phyloP scores from a whole-genome alignment of 2,113 vertebrate genomes.

The Mugil cephalus region DNA sequence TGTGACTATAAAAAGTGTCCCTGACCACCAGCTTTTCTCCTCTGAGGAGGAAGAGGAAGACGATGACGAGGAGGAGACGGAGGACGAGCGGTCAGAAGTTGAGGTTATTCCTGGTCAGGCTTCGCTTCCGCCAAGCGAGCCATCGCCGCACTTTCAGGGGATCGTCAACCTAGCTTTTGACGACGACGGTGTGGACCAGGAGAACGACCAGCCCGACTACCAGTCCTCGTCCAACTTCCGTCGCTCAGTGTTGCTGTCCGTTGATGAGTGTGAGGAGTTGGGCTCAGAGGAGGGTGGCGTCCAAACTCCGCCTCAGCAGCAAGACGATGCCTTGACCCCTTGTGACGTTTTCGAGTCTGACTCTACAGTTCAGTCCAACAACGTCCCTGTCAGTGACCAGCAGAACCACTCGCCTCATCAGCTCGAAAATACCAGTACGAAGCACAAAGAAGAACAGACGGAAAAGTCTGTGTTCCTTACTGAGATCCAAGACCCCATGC shows the following conservation, averaged over 20 bases:
- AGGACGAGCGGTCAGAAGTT: constrained; percentile 88
- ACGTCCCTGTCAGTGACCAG: constrained; percentile 65
- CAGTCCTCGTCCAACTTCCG: constrained; percentile 88
- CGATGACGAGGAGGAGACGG: constrained; percentile 94
- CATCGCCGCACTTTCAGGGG: constrained; percentile 89
- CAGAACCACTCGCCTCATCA: constrained; percentile 35
- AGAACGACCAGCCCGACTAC: constrained; percentile 83
- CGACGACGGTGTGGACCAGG: constrained; percentile 90
- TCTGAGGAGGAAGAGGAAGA: constrained; percentile 94
- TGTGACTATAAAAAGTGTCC: constrained; percentile 60
- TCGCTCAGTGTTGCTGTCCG: constrained; percentile 94
- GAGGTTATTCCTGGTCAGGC: constrained; percentile 78
- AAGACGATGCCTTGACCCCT: constrained; percentile 77
- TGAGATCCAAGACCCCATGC: constrained; percentile 55
- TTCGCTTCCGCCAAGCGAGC: constrained; percentile 71
- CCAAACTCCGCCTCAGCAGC: constrained; percentile 78
- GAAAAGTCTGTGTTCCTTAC: constrained; percentile 64
- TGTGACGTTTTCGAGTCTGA: constrained; percentile 91
- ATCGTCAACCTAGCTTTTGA: constrained; percentile 97
- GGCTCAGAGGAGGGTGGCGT: constrained; percentile 90
- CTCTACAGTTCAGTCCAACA: constrained; percentile 67
- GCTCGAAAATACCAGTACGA: constrained; percentile 5
- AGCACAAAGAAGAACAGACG: constrained; percentile 25
- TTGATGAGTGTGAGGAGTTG: constrained; percentile 98
- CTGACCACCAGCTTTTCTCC: constrained; percentile 88